Base-by-base conservation (phyloP, 2,888 invertebrate species). In the Acrobasis repandana region DNA sequence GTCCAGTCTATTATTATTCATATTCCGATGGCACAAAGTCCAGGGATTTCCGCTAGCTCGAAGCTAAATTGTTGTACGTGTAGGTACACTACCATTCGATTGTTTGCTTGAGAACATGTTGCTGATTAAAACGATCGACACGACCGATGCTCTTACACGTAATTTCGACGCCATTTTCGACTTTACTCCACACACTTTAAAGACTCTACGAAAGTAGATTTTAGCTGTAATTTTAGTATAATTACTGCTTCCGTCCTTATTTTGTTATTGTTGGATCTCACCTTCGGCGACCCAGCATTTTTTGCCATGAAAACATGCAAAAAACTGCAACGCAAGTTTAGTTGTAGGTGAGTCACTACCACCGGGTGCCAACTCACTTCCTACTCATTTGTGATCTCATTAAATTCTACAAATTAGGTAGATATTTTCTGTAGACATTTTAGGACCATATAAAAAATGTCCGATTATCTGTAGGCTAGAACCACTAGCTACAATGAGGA, bases 241-340 rank as follows among this genome's bases (percentile, higher is more conserved):
- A 82, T 82, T 82, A 74, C 66, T 57, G 69, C 69, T 83, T 87
- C 86, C 87, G 83, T 71, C 76, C 83, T 85, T 83, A 83, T 82
- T 79, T 77, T 68, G 65, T 72, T 72, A 65, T 72, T 61, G 52
- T 54, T 16, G 36, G 66, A 67, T 70, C 69, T 80, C 76, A 79
- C 77, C 75, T 78, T 75, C 67, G 64, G 54, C 64, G 61, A 65
- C 64, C 66, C 65, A 63, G 61, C 48, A 51, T 49, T 72, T 77
- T 77, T 75, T 79, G 68, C 64, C 58, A 20, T 34, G 56, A 63
- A 57, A 56, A 62, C 63, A 62, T 15, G 69, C 65, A 72, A 77
- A 79, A 73, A 71, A 60, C 50, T 64, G 62, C 65, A 64, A 60
- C 58, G 64, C 61, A 65, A 65, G 62, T 60, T 61, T 60, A 61